phyloP scores from a whole-genome alignment of 2,888 invertebrate genomes.

The Seira ritae region DNA sequence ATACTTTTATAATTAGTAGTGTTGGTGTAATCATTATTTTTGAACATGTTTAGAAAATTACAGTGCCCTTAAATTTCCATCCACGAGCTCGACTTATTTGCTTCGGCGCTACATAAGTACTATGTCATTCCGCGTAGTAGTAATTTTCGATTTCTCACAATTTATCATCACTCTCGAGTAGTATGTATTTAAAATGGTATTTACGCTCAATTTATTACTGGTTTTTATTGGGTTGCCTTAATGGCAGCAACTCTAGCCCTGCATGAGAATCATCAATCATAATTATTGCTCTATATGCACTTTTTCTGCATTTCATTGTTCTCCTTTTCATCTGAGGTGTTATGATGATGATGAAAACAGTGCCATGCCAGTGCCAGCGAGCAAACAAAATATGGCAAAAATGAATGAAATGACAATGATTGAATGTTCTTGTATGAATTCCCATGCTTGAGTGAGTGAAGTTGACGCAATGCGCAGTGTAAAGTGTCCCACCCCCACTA shows the following conservation, averaged over 20 bases:
- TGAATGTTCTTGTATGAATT: background rate
- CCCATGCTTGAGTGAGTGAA: too few relatives aligned
- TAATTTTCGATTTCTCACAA: slow-evolving; percentile 53
- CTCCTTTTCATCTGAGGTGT: background rate
- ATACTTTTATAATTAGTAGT: too few relatives aligned
- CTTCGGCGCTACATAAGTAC: slow-evolving; percentile 17
- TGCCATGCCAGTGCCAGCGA: too few relatives aligned
- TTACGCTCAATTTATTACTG: background rate
- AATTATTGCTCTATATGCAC: background rate
- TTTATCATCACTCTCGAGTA: slow-evolving; percentile 32
- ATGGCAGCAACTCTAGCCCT: background rate
- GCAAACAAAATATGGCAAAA: too few relatives aligned
- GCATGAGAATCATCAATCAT: background rate
- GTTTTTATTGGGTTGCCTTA: background rate
- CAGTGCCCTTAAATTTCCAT: background rate
- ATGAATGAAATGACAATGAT: background rate
- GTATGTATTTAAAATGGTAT: background rate
- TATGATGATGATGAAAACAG: too few relatives aligned
- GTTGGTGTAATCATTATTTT: background rate
- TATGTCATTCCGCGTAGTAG: background rate
- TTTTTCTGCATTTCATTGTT: slow-evolving; percentile 9
- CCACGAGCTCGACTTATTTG: slow-evolving; percentile 1
- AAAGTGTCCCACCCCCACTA: background rate
- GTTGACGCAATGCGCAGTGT: background rate
- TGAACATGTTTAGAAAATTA: background rate